These are phyloP conservation scores for Odocoileus hemionus DNA, from an alignment of 2,113 vertebrate genomes.

Conservation along the genomic window DNA sequence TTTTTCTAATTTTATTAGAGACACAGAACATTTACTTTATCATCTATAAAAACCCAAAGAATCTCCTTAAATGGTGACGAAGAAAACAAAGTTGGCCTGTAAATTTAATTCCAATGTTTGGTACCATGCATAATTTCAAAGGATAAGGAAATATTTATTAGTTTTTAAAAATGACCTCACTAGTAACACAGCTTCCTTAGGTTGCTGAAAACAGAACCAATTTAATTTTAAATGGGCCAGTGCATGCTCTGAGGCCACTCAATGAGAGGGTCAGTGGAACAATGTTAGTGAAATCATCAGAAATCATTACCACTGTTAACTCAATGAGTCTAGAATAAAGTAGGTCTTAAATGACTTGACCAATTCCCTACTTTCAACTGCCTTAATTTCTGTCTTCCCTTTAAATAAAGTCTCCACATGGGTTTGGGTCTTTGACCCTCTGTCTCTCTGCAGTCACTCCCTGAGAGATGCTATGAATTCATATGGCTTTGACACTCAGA, in stretches of 20 bases:
- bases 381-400: not conserved
- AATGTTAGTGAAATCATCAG: not conserved
- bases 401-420: not conserved
- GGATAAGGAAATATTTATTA: not conserved
- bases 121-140: not conserved
- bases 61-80: not conserved
- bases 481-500: not conserved
- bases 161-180: not conserved
- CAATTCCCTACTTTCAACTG: not conserved
- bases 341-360: not conserved
- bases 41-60: slow-evolving; percentile 26
- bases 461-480: not conserved
- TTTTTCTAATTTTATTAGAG: slow-evolving; percentile 24
- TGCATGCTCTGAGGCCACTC: not conserved
- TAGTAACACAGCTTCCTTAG: not conserved
- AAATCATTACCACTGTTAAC: not conserved
- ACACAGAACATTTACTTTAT: slow-evolving; percentile 16
- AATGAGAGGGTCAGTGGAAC: not conserved
- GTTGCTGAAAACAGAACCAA: slow-evolving; percentile 23
- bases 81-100: not conserved
- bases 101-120: slow-evolving; percentile 19
- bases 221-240: not conserved
- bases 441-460: not conserved
- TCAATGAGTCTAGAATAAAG: not conserved
- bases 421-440: not conserved